Percentiles rank a stretch among this genome's conserved stretches.
Conservation (phyloP, 2,888 invertebrate genomes). For the Metopia argyrocephala region DNA sequence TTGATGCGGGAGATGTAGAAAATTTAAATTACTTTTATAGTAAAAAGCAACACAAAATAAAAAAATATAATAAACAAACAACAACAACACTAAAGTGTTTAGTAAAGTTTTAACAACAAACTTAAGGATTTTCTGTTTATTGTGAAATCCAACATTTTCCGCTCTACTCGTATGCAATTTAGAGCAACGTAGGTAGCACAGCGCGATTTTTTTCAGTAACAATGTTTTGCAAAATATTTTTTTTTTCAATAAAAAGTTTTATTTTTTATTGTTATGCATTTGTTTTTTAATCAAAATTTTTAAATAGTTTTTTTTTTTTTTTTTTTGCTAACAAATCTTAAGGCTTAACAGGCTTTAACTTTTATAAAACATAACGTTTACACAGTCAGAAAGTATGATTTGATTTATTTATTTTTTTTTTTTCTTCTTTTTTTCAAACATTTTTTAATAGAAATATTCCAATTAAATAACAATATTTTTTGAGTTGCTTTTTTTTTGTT, state of each 20-base stretch:
- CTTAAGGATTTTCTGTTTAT: conserved; percentile 1
- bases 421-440: conserved; percentile 2
- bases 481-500: background rate
- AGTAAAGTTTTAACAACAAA: conserved; percentile 15
- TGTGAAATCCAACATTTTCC: background rate
- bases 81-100: conserved; percentile 31
- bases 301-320: conserved; percentile 3
- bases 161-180: no score
- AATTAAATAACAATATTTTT: conserved; percentile 39
- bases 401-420: conserved; percentile 25
- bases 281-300: background rate
- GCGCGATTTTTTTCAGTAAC: conserved; percentile 43
- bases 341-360: conserved; percentile 54
- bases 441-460: conserved; percentile 36
- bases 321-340: conserved; percentile 43
- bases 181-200: no score
- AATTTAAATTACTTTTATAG: conserved; percentile 67
- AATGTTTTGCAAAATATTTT: background rate
- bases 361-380: background rate
- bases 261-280: conserved; percentile 24
- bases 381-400: conserved; percentile 16
- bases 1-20: conserved; percentile 53
- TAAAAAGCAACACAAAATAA: no score
- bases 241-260: conserved; percentile 34
- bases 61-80: background rate